phyloP scores from a whole-genome alignment of 2,888 invertebrate species.

The Plagiodera versicolora region DNA sequence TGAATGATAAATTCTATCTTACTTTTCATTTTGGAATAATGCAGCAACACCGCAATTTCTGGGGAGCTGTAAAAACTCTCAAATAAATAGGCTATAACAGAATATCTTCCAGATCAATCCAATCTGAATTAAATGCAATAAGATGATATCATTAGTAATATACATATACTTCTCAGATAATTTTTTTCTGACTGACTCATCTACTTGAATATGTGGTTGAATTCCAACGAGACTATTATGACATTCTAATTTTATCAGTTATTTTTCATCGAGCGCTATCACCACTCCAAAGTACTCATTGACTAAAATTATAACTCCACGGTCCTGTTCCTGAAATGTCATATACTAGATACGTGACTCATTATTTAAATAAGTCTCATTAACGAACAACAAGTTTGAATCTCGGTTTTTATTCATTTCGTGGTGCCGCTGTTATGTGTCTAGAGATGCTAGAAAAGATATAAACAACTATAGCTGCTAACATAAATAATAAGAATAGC shows the following conservation, averaged over 20 bases:
- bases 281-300: neutral
- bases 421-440: neutral
- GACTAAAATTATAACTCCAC: neutral
- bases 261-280: neutral
- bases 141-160: too few species aligned
- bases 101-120: too few species aligned
- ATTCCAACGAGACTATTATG: neutral
- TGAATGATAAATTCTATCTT: too few species aligned
- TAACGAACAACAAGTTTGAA: neutral
- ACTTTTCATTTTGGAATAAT: too few species aligned
- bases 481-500: conserved; percentile 11
- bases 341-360: neutral
- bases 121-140: too few species aligned
- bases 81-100: too few species aligned
- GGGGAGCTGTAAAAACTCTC: too few species aligned
- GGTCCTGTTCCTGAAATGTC: conserved; percentile 1
- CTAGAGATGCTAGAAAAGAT: conserved; percentile 9
- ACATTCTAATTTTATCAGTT: neutral
- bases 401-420: conserved; percentile 9
- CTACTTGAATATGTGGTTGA: too few species aligned
- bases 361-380: conserved; percentile 11
- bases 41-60: too few species aligned
- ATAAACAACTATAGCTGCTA: neutral
- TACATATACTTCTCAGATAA: too few species aligned
- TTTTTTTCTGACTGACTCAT: too few species aligned